These are phyloP conservation scores for Xenopus petersii DNA, from an alignment of 2,797 vertebrate species.

Conservation along the genomic window DNA sequence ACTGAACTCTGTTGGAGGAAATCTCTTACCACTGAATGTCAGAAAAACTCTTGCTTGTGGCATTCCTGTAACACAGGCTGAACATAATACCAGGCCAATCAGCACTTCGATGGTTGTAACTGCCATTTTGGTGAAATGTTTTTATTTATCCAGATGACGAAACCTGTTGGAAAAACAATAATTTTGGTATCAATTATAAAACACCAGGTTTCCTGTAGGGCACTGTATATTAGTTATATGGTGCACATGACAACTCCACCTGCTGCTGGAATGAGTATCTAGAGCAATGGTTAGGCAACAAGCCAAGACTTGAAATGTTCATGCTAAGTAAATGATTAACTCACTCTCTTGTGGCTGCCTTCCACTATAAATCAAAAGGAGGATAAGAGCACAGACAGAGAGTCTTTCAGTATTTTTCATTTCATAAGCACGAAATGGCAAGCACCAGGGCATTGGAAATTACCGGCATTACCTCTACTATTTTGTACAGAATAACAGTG, in stretches of 20 bases:
- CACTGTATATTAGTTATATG: background rate
- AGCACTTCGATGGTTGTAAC: slow-evolving; percentile 56
- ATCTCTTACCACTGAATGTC: slow-evolving; percentile 72
- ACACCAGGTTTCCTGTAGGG: background rate
- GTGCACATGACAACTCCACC: slow-evolving; percentile 52
- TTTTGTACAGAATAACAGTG: background rate
- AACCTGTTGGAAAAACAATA: slow-evolving; percentile 17
- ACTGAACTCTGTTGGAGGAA: background rate
- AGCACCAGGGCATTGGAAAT: background rate
- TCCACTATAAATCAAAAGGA: background rate
- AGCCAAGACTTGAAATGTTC: background rate
- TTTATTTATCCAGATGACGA: background rate
- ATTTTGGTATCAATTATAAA: background rate
- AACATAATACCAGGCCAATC: slow-evolving; percentile 66
- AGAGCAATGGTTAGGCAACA: background rate
- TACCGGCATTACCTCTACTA: background rate
- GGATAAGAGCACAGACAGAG: no score
- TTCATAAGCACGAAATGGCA: background rate
- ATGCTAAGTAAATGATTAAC: background rate
- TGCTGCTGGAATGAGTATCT: slow-evolving; percentile 43
- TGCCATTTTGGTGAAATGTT: slow-evolving; percentile 62
- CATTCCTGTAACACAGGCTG: slow-evolving; percentile 63
- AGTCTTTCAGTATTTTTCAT: background rate
- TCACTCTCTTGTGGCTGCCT: background rate
- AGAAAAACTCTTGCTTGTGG: slow-evolving; percentile 73